phyloP scores from a whole-genome alignment of 2,888 invertebrate genomes.

The Heteromurus nitidus region DNA sequence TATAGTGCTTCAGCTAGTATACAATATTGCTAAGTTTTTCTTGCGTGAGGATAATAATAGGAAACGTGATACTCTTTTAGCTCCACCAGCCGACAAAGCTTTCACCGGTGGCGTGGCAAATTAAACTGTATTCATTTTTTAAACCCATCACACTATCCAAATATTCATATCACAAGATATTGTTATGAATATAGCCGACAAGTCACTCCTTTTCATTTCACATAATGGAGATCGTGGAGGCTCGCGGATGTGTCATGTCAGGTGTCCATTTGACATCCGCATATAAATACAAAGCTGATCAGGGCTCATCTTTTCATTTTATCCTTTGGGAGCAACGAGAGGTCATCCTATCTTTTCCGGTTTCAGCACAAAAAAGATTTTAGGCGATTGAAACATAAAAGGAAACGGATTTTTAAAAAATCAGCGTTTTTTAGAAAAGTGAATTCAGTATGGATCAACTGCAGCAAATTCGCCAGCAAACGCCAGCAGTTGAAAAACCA shows the following conservation, averaged over 20 bases:
- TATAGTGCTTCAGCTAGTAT: background rate
- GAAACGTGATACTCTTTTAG: no score
- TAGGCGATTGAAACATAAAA: no score
- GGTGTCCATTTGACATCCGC: slow-evolving; percentile 59
- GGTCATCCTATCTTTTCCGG: slow-evolving; percentile 5
- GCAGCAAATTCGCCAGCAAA: background rate
- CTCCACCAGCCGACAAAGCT: slow-evolving; percentile 19
- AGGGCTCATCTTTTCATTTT: slow-evolving; percentile 48
- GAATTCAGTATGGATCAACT: slow-evolving; percentile 26
- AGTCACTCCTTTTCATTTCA: background rate
- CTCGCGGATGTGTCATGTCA: slow-evolving; percentile 52
- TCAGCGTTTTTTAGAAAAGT: background rate
- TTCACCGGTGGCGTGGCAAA: slow-evolving; percentile 43
- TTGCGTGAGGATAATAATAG: no score
- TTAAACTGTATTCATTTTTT: slow-evolving; percentile 62
- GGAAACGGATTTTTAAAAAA: slow-evolving; percentile 16
- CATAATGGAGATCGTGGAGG: slow-evolving; percentile 4
- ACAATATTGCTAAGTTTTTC: background rate
- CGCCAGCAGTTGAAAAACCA: slow-evolving; percentile 14
- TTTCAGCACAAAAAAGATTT: background rate
- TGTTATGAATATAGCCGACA: background rate
- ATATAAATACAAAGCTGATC: slow-evolving; percentile 45
- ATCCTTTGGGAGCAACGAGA: slow-evolving; percentile 33
- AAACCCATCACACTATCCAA: slow-evolving; percentile 36
- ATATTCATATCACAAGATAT: slow-evolving; percentile 29